Evolutionary conservation across 2,888 invertebrate genomes (phyloP).

Genomic region (Helicoverpa assulta): DNA sequence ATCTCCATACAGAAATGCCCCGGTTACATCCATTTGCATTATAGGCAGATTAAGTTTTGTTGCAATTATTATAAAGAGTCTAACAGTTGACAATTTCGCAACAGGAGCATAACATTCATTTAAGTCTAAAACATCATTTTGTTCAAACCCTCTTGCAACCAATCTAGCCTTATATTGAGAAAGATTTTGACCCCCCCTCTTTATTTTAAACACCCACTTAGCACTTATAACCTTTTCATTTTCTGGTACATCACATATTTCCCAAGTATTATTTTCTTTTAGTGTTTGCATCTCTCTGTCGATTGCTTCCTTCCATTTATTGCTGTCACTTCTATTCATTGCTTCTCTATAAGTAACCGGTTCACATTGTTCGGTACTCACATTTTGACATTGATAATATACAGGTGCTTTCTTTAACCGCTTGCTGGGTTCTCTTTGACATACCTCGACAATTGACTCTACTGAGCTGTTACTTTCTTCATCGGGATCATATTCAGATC

Average conservation of each 20-base stretch:
- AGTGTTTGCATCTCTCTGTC: background rate
- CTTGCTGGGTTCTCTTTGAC: no score
- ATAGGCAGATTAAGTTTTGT: no score
- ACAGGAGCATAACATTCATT: background rate
- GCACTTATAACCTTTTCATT: background rate
- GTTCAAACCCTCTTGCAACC: background rate
- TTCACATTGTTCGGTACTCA: background rate
- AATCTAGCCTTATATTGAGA: background rate
- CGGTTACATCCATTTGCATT: no score
- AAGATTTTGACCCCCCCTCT: background rate
- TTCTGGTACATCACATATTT: background rate
- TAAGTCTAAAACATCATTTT: background rate
- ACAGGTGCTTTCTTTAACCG: background rate
- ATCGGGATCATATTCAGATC: background rate
- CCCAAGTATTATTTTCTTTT: background rate
- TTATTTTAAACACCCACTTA: background rate
- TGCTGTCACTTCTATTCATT: background rate
- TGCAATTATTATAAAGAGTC: background rate
- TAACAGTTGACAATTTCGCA: background rate
- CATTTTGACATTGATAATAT: background rate
- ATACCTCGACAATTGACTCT: background rate
- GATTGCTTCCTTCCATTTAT: background rate
- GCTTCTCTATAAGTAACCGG: background rate
- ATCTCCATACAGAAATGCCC: no score
- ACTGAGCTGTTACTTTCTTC: background rate